Conservation (phyloP, 2,888 invertebrate species). For the Acanthosepion pharaonis region DNA sequence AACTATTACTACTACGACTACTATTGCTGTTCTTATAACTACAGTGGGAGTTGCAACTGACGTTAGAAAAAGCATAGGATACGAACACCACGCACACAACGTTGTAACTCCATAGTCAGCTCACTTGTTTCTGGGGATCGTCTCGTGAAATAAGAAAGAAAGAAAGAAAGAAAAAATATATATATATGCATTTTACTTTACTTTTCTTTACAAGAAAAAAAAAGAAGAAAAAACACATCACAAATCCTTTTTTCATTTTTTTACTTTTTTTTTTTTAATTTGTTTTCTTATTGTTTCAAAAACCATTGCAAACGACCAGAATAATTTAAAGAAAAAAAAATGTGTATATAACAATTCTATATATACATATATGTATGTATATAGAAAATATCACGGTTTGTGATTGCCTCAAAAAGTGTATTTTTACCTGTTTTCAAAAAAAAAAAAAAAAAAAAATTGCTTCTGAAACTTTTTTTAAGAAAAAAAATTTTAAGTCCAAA, state of each 20-base stretch:
- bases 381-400: background rate
- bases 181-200: background rate
- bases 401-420: background rate
- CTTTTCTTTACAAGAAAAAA: background rate
- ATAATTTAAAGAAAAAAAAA: background rate
- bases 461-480: background rate
- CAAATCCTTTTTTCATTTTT: background rate
- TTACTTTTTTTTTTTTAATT: background rate
- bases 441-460: background rate
- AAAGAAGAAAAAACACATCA: background rate
- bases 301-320: background rate
- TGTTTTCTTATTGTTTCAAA: too few relatives aligned
- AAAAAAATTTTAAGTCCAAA: background rate
- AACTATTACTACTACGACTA: background rate
- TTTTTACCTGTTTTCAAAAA: background rate
- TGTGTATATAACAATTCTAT: background rate
- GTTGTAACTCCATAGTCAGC: background rate
- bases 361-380: background rate
- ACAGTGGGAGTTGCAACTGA: constrained; percentile 10
- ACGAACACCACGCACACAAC: background rate
- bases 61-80: background rate
- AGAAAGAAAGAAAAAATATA: background rate
- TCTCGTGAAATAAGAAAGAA: background rate
- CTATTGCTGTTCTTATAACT: background rate
- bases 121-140: background rate